Evolutionary conservation across 2,888 invertebrate species (phyloP).

Genomic region (Brachyptera putata): DNA sequence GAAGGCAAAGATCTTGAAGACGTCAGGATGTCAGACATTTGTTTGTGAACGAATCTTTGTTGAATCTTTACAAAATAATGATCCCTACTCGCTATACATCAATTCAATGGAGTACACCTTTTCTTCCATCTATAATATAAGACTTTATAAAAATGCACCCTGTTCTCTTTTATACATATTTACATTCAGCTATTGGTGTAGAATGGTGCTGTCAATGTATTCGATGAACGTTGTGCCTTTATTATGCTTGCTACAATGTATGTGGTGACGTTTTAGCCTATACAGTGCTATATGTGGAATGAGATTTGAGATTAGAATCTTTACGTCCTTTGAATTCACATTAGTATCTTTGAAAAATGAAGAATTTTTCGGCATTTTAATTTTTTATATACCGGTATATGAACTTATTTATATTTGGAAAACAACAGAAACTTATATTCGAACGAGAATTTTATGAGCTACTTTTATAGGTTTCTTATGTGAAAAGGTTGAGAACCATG

Average conservation of each 20-base stretch:
- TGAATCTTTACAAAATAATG: conserved; percentile 14
- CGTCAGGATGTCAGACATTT: conserved; percentile 28
- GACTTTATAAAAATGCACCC: conserved; percentile 28
- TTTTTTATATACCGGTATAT: no score
- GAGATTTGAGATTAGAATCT: no score
- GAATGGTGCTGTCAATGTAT: not conserved
- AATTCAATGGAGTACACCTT: conserved; percentile 17
- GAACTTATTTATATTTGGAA: no score
- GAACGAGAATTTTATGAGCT: no score
- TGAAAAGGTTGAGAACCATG: no score
- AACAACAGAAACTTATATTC: no score
- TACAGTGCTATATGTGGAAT: no score
- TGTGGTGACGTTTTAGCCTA: conserved; percentile 7
- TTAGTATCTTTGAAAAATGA: no score
- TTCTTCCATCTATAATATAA: no score
- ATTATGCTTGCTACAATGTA: not conserved
- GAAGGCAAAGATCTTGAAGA: conserved; percentile 24
- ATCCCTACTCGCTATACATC: conserved; percentile 12
- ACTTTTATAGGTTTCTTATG: no score
- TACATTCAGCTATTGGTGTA: not conserved
- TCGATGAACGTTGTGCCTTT: conserved; percentile 1
- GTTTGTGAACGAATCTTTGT: conserved; percentile 14
- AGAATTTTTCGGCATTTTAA: no score
- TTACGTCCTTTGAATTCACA: no score
- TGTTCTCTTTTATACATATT: conserved; percentile 11